Evolutionary conservation across 2,113 vertebrate genomes (phyloP), one percentile per base, ranked within the genome.

Genomic region (Bambusicola thoracicus): DNA sequence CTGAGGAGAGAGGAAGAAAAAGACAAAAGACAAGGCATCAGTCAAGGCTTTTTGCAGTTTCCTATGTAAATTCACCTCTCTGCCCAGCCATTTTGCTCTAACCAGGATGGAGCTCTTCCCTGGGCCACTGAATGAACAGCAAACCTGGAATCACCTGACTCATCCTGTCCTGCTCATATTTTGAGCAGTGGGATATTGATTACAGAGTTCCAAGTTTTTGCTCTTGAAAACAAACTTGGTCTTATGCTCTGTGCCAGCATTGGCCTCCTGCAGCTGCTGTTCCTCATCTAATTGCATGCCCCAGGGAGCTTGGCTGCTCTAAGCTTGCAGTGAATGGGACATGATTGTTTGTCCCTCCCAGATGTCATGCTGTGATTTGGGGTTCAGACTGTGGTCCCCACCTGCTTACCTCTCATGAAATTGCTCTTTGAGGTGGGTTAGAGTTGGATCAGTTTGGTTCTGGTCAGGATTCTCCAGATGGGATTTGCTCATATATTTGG

Each of bases 401-500:
- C 14, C n/a, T 74, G 44, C 98, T 95, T 93, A 98, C 98, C 98
- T 98, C 92, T 98, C 95, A 12, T 66, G 97, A 94, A 98, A 92
- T 86, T 96, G 97, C 83, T 98, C 97, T 93, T 98, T 97, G 68
- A 97, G 95, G 85, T 98, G 96, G 85, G 96, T 89, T 83, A 98
- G 97, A 92, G 97, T 79, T 62, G 97, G 97, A 80, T 96, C 92
- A 53, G 96, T 97, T 94, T 2, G 87, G 77, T 98, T 99, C 80
- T 97, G 96, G 20, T 93, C 67, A 68, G 95, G 46, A 53, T 88
- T 66, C 36, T 97, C 95, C 4, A 97, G 78, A 75, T 97, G 98
- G 80, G 97, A 95, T 87, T 98, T 97, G 48, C 97, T 98, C 95
- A 98, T 95, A 84, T 99, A 99, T 94, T 98, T 98, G 83, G 94